Percentiles rank a stretch among this genome's conserved stretches.
phyloP scores from a whole-genome alignment of 2,888 invertebrate species.

The Acheta domesticus region DNA sequence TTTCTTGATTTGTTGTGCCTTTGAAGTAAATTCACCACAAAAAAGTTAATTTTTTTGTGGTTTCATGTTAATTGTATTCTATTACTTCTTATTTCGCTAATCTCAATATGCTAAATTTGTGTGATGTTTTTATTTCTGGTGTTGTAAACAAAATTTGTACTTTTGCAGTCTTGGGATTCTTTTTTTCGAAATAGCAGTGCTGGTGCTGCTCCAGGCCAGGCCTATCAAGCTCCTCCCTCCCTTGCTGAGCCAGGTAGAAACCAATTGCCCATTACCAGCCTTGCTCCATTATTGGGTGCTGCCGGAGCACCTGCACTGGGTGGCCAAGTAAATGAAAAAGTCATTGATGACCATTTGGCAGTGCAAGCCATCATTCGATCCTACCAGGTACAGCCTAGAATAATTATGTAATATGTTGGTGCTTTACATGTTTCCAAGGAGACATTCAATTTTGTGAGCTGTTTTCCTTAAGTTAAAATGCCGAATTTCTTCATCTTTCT shows the following conservation, averaged over 20 bases:
- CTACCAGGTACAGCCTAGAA: slow-evolving; percentile 81
- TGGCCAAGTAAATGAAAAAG: slow-evolving; percentile 70
- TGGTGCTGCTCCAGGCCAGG: slow-evolving; percentile 72
- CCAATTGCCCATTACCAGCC: slow-evolving; percentile 65
- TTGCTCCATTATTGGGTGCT: slow-evolving; percentile 52
- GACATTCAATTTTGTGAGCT: slow-evolving; percentile 22
- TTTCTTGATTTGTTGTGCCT: too few species aligned
- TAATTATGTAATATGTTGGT: neutral
- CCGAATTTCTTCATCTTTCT: too few species aligned
- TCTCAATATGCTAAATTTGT: too few species aligned
- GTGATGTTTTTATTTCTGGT: too few species aligned
- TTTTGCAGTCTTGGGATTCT: slow-evolving; percentile 81
- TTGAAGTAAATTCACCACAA: too few species aligned
- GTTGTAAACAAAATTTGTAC: neutral
- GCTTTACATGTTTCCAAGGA: neutral
- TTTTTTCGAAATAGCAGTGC: slow-evolving; percentile 86
- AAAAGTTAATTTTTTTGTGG: too few species aligned
- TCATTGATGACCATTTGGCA: slow-evolving; percentile 96
- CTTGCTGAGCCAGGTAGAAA: slow-evolving; percentile 65
- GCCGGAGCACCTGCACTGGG: slow-evolving; percentile 46
- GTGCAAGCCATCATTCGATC: slow-evolving; percentile 98
- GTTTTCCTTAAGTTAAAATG: neutral
- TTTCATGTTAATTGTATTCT: too few species aligned
- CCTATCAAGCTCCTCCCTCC: slow-evolving; percentile 74
- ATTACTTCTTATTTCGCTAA: too few species aligned